These are phyloP conservation scores for Sebastolobus alascanus DNA, from an alignment of 2,797 vertebrate genomes.

Conservation along the genomic window DNA sequence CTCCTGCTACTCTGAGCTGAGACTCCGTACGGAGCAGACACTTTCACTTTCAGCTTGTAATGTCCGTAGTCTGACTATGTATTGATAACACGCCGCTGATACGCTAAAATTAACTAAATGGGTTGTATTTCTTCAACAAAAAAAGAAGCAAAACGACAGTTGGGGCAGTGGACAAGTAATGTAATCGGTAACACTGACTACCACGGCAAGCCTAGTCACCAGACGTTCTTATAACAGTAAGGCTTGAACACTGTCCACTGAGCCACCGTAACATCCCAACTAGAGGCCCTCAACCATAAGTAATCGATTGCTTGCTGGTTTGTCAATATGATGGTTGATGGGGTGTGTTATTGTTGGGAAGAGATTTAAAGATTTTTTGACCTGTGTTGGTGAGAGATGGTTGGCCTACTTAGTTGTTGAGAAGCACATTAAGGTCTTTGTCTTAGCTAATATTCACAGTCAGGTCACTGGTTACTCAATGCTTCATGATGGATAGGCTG, in stretches of 20 bases:
- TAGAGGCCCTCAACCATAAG: not conserved
- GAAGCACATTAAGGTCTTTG: conserved; percentile 1
- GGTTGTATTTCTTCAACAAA: too few species aligned
- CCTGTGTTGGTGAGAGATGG: not conserved
- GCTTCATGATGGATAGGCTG: not conserved
- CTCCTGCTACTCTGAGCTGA: too few species aligned
- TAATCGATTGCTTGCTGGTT: not conserved
- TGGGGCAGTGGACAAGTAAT: too few species aligned
- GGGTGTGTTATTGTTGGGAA: not conserved
- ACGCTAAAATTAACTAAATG: too few species aligned
- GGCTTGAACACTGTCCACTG: not conserved
- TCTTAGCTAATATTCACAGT: conserved; percentile 1
- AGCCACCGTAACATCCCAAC: not conserved
- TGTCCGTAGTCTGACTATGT: too few species aligned
- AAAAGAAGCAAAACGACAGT: too few species aligned
- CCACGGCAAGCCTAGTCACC: too few species aligned
- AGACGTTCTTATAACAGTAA: not conserved
- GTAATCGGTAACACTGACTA: too few species aligned
- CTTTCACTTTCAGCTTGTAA: too few species aligned
- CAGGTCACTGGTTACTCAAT: not conserved
- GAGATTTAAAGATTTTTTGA: conserved; percentile 13
- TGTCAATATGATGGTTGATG: conserved; percentile 8
- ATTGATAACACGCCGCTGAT: too few species aligned
- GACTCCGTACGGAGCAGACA: too few species aligned
- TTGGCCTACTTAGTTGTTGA: not conserved